A percentile compares a stretch with the other conserved stretches of the same genome.
Conservation (phyloP, 2,113 vertebrate genomes). For the Aptenodytes patagonicus region DNA sequence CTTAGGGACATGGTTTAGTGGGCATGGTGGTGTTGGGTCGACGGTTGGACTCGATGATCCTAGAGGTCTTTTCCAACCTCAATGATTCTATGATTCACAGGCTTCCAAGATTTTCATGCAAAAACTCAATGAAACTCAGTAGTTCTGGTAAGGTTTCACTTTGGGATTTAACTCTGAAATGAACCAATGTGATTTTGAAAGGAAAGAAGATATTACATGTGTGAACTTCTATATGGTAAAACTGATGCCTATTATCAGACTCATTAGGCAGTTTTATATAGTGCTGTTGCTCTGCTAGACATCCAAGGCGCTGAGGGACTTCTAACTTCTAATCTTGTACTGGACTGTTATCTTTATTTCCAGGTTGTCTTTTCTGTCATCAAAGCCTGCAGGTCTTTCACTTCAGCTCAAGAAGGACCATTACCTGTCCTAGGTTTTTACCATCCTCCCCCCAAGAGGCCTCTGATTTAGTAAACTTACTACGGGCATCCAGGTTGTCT, state of each 20-base stretch:
- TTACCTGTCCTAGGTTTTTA: background rate
- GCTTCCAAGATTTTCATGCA: background rate
- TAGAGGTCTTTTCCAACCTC: too few species aligned
- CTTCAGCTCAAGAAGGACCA: background rate
- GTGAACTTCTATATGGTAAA: background rate
- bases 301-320: background rate
- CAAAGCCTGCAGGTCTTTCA: background rate
- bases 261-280: background rate
- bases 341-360: background rate
- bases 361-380: background rate
- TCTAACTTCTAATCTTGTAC: background rate
- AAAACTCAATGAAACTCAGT: background rate
- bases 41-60: too few species aligned
- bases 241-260: background rate
- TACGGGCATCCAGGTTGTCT: background rate
- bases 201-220: background rate
- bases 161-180: background rate
- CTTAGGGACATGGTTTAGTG: too few species aligned
- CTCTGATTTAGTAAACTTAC: background rate
- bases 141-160: background rate
- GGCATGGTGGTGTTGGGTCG: too few species aligned
- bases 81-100: background rate
- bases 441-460: background rate
- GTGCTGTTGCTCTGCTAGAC: background rate
- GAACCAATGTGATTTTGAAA: background rate